Evolutionary conservation across 2,888 invertebrate species (phyloP).

Genomic region (Drosophila melanosoma): DNA sequence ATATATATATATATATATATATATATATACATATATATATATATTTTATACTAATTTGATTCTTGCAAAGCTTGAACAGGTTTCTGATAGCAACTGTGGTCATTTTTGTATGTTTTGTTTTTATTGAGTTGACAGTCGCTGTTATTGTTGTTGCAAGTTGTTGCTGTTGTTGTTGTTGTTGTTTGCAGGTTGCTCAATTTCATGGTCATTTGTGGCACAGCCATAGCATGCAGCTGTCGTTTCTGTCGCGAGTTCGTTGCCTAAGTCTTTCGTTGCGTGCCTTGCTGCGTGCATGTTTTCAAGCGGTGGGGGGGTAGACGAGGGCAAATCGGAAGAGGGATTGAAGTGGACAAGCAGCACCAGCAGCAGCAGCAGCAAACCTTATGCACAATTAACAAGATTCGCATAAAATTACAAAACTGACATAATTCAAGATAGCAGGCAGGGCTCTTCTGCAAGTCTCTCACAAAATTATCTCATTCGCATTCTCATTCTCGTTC

Average conservation of each 20-base stretch:
- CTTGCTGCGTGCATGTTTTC: constrained; percentile 41
- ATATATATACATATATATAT: background rate
- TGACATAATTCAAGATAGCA: constrained; percentile 83
- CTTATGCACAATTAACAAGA: constrained; percentile 75
- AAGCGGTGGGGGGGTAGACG: background rate
- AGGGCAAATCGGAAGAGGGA: background rate
- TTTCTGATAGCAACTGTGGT: constrained; percentile 5
- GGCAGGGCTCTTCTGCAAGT: constrained; percentile 25
- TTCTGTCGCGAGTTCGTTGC: constrained; percentile 65
- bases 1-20: background rate
- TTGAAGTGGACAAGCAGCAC: constrained; percentile 9
- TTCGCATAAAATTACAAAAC: constrained; percentile 80
- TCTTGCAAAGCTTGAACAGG: background rate
- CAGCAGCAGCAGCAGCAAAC: constrained; percentile 16
- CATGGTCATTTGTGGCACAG: constrained; percentile 37
- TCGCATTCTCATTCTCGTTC: constrained; percentile 34
- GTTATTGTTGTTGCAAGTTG: constrained; percentile 17
- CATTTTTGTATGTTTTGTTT: constrained; percentile 1
- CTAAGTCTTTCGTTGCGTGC: constrained; percentile 71
- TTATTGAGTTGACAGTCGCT: constrained; percentile 33
- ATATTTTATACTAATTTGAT: background rate
- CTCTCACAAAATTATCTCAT: constrained; percentile 61
- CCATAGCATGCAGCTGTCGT: constrained; percentile 50
- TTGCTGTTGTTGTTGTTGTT: constrained; percentile 12
- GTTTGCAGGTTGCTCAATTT: constrained; percentile 36